A percentile compares a stretch with the other conserved stretches of the same genome.
These are phyloP conservation scores for Tauraco hartlaubi DNA, from an alignment of 2,797 vertebrate species.

Conservation along the genomic window DNA sequence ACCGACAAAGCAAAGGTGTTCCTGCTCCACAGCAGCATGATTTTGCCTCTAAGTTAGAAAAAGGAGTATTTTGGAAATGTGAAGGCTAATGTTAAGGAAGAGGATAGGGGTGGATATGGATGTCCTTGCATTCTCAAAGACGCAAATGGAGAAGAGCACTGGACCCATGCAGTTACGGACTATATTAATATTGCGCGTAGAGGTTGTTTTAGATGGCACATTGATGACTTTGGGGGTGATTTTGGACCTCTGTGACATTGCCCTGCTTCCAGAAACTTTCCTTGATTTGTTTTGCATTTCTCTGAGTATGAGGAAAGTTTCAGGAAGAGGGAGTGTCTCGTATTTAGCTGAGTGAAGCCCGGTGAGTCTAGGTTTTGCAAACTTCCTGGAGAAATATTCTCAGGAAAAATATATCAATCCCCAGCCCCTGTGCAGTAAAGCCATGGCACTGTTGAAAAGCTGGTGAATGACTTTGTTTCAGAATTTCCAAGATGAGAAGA, in stretches of 20 bases:
- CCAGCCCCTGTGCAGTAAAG: background rate
- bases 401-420: constrained; percentile 10
- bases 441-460: constrained; percentile 22
- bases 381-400: constrained; percentile 29
- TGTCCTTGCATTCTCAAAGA: background rate
- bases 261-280: background rate
- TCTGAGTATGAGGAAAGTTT: background rate
- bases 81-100: background rate
- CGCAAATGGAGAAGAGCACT: background rate
- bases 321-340: background rate
- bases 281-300: background rate
- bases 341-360: background rate
- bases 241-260: background rate
- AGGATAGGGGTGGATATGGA: background rate
- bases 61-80: background rate
- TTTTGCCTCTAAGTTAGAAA: background rate
- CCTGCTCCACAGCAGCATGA: background rate
- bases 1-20: background rate
- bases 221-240: background rate
- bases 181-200: background rate
- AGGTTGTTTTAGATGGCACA: background rate
- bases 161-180: background rate
- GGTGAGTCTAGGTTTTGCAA: background rate
- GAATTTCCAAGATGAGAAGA: constrained; percentile 70
- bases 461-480: constrained; percentile 47